A percentile compares a stretch with the other conserved stretches of the same genome.
Conservation (phyloP, 2,888 invertebrate genomes). For the Achlya flavicornis region DNA sequence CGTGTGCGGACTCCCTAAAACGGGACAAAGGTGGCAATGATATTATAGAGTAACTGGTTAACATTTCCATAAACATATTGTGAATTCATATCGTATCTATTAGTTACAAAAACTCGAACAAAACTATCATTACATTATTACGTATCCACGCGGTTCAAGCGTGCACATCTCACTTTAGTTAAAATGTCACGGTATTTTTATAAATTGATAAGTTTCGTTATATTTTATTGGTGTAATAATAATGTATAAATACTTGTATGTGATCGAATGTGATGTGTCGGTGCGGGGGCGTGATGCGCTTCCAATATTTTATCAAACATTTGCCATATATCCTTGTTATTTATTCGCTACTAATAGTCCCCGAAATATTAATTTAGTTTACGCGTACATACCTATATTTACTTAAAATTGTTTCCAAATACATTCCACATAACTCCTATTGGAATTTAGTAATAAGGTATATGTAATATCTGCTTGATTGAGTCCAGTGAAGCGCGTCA, state of each 20-base stretch:
- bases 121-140: not conserved
- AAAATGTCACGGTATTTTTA: conserved; percentile 24
- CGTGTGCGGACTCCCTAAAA: too few relatives aligned
- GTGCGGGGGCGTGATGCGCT: conserved; percentile 15
- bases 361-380: too few relatives aligned
- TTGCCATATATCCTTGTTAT: not conserved
- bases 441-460: too few relatives aligned
- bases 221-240: conserved; percentile 15
- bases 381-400: too few relatives aligned
- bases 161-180: not conserved
- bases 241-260: conserved; percentile 20
- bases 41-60: conserved; percentile 2
- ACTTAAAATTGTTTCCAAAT: not conserved
- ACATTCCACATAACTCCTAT: not conserved
- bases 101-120: conserved; percentile 19
- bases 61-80: conserved; percentile 59
- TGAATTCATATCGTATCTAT: conserved; percentile 60
- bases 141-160: not conserved
- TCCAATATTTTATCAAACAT: not conserved
- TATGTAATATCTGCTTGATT: not conserved
- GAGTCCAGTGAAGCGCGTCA: not conserved
- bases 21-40: not conserved
- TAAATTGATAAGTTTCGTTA: conserved; percentile 24
- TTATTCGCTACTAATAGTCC: too few relatives aligned
- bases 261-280: conserved; percentile 25